Conservation (phyloP, 1,140 invertebrate genomes). For the Brachionus calyciflorus region DNA sequence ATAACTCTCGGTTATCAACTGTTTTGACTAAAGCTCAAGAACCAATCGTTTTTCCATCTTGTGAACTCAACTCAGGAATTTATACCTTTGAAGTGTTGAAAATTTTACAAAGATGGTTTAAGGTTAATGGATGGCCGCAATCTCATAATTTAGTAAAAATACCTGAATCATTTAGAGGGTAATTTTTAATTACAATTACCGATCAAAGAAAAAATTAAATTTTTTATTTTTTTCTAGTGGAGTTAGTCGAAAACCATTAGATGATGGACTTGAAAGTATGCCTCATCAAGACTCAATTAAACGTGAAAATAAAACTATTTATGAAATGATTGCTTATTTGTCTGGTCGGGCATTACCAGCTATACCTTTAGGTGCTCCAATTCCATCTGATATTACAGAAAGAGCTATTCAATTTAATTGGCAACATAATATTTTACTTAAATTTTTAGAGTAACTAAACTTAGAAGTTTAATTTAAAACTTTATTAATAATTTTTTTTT, state of each 20-base stretch:
- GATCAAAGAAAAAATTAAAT: not conserved
- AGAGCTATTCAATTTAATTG: constrained; percentile 59
- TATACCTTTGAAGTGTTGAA: constrained; percentile 12
- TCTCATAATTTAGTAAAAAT: constrained; percentile 23
- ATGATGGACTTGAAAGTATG: constrained; percentile 42
- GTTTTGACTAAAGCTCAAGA: constrained; percentile 28
- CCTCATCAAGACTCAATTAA: constrained; percentile 36
- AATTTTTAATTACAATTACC: not conserved
- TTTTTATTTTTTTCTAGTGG: not conserved
- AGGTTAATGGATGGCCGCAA: constrained; percentile 25
- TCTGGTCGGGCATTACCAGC: constrained; percentile 56
- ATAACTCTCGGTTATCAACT: constrained; percentile 12
- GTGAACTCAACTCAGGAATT: constrained; percentile 4
- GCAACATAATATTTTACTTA: constrained; percentile 59
- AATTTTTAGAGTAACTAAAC: constrained; percentile 58
- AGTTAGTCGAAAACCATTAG: constrained; percentile 10
- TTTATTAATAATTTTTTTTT: not conserved
- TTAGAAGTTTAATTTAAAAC: not conserved
- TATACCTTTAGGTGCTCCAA: constrained; percentile 54
- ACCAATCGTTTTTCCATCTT: constrained; percentile 39
- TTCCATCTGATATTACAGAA: constrained; percentile 56
- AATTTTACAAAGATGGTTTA: constrained; percentile 36
- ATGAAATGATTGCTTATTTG: constrained; percentile 59
- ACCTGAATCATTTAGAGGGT: constrained; percentile 40
- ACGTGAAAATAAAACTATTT: constrained; percentile 51